A percentile compares a stretch with the other conserved stretches of the same genome.
Evolutionary conservation across 2,797 vertebrate species (phyloP).

Genomic region (Mormyrops boulengeri): DNA sequence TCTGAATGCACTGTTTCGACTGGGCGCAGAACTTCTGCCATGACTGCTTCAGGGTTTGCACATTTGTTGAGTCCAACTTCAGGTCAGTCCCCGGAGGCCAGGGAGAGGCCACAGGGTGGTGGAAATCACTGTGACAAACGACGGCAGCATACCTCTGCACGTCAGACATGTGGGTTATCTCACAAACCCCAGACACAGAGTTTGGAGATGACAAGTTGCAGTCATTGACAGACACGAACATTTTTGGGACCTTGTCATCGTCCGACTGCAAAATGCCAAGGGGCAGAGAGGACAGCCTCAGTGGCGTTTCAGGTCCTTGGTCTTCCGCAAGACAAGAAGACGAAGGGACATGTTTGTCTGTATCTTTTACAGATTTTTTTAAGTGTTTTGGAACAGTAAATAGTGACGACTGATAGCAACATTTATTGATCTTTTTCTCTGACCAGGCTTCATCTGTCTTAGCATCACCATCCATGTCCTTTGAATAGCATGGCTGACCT

Average conservation of each 20-base stretch:
- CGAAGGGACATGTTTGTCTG: conserved; percentile 36
- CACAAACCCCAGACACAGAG: conserved; percentile 48
- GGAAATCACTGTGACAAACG: conserved; percentile 40
- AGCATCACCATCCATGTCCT: conserved; percentile 40
- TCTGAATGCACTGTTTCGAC: conserved; percentile 62
- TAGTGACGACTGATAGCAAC: conserved; percentile 44
- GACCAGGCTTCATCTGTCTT: conserved; percentile 34
- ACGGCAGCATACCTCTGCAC: conserved; percentile 57
- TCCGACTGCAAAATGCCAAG: conserved; percentile 39
- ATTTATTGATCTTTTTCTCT: conserved; percentile 44
- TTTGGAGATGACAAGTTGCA: conserved; percentile 55
- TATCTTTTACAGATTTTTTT: conserved; percentile 34
- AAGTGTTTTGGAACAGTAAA: conserved; percentile 50
- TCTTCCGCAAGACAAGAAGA: conserved; percentile 37
- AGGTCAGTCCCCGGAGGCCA: conserved; percentile 38
- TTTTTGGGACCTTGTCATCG: conserved; percentile 43
- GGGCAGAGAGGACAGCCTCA: conserved; percentile 30
- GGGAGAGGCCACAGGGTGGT: conserved; percentile 32
- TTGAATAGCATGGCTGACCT: conserved; percentile 50
- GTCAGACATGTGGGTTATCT: conserved; percentile 52
- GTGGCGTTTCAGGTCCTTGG: conserved; percentile 30
- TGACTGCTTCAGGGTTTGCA: conserved; percentile 64
- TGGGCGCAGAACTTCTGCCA: conserved; percentile 75
- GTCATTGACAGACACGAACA: conserved; percentile 52
- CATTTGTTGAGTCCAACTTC: conserved; percentile 46